Base-by-base conservation (phyloP, 2,797 vertebrate genomes). In the Craterocephalus amniculus region DNA sequence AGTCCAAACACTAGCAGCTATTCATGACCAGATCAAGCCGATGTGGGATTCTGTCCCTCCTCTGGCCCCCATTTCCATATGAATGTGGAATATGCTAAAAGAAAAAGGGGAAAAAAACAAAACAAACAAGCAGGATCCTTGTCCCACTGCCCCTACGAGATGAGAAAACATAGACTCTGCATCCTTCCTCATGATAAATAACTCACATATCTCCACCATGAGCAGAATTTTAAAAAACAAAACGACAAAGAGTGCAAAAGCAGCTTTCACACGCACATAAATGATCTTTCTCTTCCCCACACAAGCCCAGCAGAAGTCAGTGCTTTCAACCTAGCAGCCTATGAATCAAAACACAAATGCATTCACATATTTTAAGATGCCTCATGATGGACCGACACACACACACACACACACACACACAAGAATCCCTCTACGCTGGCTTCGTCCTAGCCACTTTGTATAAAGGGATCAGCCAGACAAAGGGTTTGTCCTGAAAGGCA, bases 11-110 rank as follows among this genome's bases (percentile, higher is more conserved):
- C 95, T 96, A 95, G 94, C 93, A 91, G 87, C 95, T 95, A 97
- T 99, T 99, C 97, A 99, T 95, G 94, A 95, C 95, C 95, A 96
- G 95, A 97, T 97, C 96, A 97, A 98, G 96, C 97, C 97, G 96
- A 97, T 97, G 97, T 96, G 96, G 98, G 96, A 97, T 95, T 96
- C 95, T 96, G 96, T 94, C 95, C 95, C 95, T 95, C 93, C 88
- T 89, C 93, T 96, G 95, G 95, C 95, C 95, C 88, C 90, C 87
- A 99, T 99, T 97, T 98, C 95, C 97, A 99, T 98, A 96, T 99
- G 96, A 99, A 99, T 98, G 95, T 94, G 93, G 95, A 95, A 96
- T 96, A 97, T 96, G 96, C 96, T 95, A 95, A 94, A 93, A 89
- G 11, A 38, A 24, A 56, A 77, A 70, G 29, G 6, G 6, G 57